phyloP scores from a whole-genome alignment of 2,113 vertebrate genomes.

The Malurus melanocephalus region DNA sequence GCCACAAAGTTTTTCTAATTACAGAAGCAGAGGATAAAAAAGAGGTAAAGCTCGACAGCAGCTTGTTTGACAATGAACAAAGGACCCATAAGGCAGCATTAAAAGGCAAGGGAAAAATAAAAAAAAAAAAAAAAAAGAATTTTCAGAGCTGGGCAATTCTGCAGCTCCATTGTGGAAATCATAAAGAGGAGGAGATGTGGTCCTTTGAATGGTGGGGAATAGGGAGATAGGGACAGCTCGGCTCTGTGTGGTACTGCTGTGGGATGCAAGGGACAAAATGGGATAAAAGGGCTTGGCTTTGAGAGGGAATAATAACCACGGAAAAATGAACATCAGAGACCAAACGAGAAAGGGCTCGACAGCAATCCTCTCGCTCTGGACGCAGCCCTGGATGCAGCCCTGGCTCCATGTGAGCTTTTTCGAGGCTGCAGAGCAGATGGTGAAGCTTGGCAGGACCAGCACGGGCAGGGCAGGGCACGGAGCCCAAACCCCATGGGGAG shows the following conservation, averaged over 20 bases:
- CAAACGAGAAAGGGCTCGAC: background rate
- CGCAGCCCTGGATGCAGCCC: background rate
- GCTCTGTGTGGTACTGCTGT: background rate
- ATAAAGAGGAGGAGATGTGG: background rate
- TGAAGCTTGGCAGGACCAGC: background rate
- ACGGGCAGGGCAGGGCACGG: background rate
- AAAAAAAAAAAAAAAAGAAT: background rate
- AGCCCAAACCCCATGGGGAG: background rate
- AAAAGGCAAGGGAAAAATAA: background rate
- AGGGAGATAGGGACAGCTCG: background rate
- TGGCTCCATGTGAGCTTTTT: background rate
- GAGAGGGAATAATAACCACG: background rate
- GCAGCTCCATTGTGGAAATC: background rate
- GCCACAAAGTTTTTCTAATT: background rate
- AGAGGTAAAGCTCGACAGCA: background rate
- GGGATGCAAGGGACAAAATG: background rate
- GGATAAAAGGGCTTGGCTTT: background rate
- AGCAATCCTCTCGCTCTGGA: background rate
- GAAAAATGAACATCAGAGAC: background rate
- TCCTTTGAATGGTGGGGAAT: background rate
- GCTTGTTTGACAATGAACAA: background rate
- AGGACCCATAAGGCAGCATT: background rate
- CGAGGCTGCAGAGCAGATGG: conserved; percentile 16
- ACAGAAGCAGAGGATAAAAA: background rate
- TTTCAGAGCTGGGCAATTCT: background rate